Base-by-base conservation (phyloP, 2,113 vertebrate genomes). In the Genyomyrus donnyi region DNA sequence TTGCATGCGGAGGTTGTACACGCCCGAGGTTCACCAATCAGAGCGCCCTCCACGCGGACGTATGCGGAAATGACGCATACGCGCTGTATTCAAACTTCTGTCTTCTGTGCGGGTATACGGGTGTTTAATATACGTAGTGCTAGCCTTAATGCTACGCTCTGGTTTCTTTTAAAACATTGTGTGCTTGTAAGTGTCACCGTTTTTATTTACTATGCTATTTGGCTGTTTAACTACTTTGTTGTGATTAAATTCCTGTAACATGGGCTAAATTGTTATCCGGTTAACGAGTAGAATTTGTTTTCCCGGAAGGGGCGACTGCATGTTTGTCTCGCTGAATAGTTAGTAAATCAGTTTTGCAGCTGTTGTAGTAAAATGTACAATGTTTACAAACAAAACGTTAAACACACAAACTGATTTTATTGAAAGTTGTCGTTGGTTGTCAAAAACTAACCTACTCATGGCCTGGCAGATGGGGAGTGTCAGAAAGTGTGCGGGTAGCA, bases 81-180 rank as follows among this genome's bases (percentile, higher is more conserved):
- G 91, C 92, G 93, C 91, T 24, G 35, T 45, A 84, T 93, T 93
- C 91, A 91, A 93, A 93, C 58, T 90, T 70, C 62, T 90, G 90
- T 90, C 91, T 88, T 91, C 70, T 90, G 45, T 8, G 24, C 27
- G 92, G 91, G 90, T 70, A 31, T 8, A 74, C 5, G 31, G 74
- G 66, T 35, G 66, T 77, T 80, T 19, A 80, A 80, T 80, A 39
- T 6, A 42, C 15, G 74, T 13, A 70, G 24, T 27, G 70, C 1
- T 31, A 35, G 35, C 35, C 1, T 35, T 35, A 62, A 86, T n/a
- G 19, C 5, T 8, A 13, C 9, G 3, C 53, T 66, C 15, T 85
- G 52, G 13, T n/a, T 48, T 48, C 24, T 48, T 46, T 19, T 53
- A 53, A 19, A 53, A 53, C 52, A 53, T 5, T 19, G 4, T 48